These are phyloP conservation scores for Brachystomella parvula DNA, from an alignment of 1,140 invertebrate species.

Conservation along the genomic window DNA sequence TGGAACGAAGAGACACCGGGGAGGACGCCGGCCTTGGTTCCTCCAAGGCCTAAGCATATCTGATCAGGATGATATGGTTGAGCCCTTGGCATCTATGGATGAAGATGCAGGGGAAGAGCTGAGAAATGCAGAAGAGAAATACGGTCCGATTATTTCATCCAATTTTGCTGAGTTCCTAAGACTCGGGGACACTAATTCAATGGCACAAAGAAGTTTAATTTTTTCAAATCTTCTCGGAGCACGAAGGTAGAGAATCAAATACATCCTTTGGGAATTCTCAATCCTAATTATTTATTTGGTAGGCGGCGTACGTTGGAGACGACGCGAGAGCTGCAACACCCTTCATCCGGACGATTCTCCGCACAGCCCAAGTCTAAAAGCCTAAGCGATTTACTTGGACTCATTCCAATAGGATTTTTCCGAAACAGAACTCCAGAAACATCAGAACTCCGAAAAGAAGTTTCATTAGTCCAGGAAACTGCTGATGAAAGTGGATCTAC, in stretches of 20 bases:
- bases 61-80: constrained; percentile 42
- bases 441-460: background rate
- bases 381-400: constrained; percentile 63
- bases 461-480: background rate
- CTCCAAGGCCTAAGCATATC: constrained; percentile 52
- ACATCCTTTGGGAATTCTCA: background rate
- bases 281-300: background rate
- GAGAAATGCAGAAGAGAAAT: background rate
- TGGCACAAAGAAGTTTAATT: constrained; percentile 9
- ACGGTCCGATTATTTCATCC: constrained; percentile 57
- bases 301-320: constrained; percentile 34
- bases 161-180: constrained; percentile 30
- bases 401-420: constrained; percentile 39
- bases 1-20: constrained; percentile 55
- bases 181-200: background rate
- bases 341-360: background rate
- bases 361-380: constrained; percentile 62
- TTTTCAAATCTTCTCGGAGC: constrained; percentile 30
- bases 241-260: constrained; percentile 23
- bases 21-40: constrained; percentile 60
- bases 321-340: constrained; percentile 21
- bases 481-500: background rate
- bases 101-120: constrained; percentile 8
- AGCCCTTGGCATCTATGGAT: constrained; percentile 23
- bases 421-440: constrained; percentile 6